phyloP scores from a whole-genome alignment of 1,140 invertebrate species.

The Caenorhabditis elegans region DNA sequence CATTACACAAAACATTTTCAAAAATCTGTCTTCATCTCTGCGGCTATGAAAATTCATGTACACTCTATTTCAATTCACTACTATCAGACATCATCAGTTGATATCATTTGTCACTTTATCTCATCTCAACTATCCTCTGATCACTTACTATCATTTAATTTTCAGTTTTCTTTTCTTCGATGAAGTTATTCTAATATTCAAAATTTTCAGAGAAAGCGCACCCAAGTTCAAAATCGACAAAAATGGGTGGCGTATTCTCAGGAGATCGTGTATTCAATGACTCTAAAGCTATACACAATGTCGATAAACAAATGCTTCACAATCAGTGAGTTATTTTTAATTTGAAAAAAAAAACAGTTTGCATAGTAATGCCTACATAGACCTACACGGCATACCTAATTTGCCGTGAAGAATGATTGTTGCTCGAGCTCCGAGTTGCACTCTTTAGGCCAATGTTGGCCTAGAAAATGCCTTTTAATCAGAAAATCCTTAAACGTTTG shows the following conservation, averaged over 20 bases:
- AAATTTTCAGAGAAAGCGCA: too few species aligned
- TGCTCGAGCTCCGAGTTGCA: too few species aligned
- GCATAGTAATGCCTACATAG: too few species aligned
- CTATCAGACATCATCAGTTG: slow-evolving; percentile 15
- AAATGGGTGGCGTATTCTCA: slow-evolving; percentile 6
- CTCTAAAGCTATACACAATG: slow-evolving; percentile 7
- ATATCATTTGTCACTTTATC: slow-evolving; percentile 8
- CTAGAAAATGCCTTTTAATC: too few species aligned
- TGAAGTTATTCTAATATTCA: too few species aligned
- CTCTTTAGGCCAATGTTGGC: too few species aligned
- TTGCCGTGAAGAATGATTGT: too few species aligned
- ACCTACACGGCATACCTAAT: too few species aligned
- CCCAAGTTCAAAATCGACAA: background rate
- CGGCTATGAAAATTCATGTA: background rate
- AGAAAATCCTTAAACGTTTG: too few species aligned
- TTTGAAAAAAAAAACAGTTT: too few species aligned
- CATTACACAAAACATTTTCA: background rate
- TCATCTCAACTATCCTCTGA: background rate
- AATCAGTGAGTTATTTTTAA: background rate
- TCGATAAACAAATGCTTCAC: slow-evolving; percentile 1
- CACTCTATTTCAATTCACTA: background rate
- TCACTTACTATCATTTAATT: background rate
- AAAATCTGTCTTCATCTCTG: background rate
- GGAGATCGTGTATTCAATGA: slow-evolving; percentile 3
- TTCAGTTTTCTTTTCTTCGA: background rate